A percentile compares a stretch with the other conserved stretches of the same genome.
phyloP scores from a whole-genome alignment of 2,888 invertebrate genomes.

The Netelia fuscicornis region DNA sequence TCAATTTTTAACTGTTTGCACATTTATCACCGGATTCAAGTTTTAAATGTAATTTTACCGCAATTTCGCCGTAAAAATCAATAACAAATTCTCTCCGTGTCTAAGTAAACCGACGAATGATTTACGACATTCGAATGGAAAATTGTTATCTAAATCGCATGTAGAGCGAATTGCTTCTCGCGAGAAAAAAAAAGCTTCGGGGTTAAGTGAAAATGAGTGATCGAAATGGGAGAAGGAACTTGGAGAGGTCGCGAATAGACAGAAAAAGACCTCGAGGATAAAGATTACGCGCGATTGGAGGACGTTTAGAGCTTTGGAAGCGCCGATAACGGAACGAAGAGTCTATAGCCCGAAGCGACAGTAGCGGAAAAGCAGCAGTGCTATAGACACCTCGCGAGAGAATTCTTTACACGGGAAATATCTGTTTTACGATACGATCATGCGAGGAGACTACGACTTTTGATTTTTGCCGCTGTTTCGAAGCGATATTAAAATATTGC shows the following conservation, averaged over 20 bases:
- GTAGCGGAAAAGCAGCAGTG: not conserved
- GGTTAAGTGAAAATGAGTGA: not conserved
- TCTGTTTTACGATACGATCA: slow-evolving; percentile 73
- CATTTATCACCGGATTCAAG: too few species aligned
- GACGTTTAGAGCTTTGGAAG: not conserved
- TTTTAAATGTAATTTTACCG: too few species aligned
- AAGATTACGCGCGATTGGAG: not conserved
- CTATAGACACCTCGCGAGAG: slow-evolving; percentile 31
- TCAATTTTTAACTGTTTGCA: too few species aligned
- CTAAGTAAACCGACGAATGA: not conserved
- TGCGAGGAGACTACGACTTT: slow-evolving; percentile 65
- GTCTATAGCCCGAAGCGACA: not conserved
- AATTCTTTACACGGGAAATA: slow-evolving; percentile 66
- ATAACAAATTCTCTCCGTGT: too few species aligned
- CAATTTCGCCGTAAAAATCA: too few species aligned
- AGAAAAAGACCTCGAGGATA: not conserved
- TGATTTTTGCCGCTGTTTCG: slow-evolving; percentile 68
- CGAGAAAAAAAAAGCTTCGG: not conserved
- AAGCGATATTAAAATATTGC: not conserved
- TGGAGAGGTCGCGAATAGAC: not conserved
- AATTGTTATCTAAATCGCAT: too few species aligned
- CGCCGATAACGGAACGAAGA: not conserved
- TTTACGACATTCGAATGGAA: too few species aligned
- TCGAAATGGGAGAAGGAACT: not conserved
- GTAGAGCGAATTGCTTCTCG: not conserved